These are phyloP conservation scores for Amphiprion percula DNA, from an alignment of 2,113 vertebrate species.

Conservation along the genomic window DNA sequence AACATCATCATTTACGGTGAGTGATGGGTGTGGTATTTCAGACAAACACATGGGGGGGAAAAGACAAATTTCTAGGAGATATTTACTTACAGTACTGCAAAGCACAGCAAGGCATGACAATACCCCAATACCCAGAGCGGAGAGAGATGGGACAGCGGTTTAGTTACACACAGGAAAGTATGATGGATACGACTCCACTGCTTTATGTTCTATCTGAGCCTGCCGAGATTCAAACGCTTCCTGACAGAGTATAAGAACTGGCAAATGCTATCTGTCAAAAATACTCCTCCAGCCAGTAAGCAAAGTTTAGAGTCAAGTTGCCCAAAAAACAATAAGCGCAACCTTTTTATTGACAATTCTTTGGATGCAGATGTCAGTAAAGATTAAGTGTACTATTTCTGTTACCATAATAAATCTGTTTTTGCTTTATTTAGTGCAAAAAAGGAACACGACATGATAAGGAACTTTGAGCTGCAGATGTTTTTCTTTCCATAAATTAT, in stretches of 20 bases:
- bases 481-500: too few relatives aligned
- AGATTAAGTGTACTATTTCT: neutral
- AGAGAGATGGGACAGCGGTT: neutral
- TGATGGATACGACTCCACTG: neutral
- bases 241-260: constrained; percentile 25
- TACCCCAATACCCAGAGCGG: constrained; percentile 15
- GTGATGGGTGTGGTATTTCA: constrained; percentile 66
- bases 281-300: neutral
- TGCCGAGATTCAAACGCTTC: constrained; percentile 16
- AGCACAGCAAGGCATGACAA: constrained; percentile 54
- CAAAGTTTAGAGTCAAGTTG: constrained; percentile 8
- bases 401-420: neutral
- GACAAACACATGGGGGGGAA: constrained; percentile 58
- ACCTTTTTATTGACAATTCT: neutral
- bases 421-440: constrained; percentile 19
- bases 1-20: constrained; percentile 72
- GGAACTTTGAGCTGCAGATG: neutral
- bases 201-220: neutral
- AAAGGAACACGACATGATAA: neutral
- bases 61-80: constrained; percentile 73
- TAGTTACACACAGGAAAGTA: constrained; percentile 17
- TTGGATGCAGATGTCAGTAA: constrained; percentile 10
- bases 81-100: constrained; percentile 72
- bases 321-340: constrained; percentile 21
- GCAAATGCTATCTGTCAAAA: constrained; percentile 32